These are phyloP conservation scores for Aphodius granarius DNA, from an alignment of 2,888 invertebrate species.

Conservation along the genomic window DNA sequence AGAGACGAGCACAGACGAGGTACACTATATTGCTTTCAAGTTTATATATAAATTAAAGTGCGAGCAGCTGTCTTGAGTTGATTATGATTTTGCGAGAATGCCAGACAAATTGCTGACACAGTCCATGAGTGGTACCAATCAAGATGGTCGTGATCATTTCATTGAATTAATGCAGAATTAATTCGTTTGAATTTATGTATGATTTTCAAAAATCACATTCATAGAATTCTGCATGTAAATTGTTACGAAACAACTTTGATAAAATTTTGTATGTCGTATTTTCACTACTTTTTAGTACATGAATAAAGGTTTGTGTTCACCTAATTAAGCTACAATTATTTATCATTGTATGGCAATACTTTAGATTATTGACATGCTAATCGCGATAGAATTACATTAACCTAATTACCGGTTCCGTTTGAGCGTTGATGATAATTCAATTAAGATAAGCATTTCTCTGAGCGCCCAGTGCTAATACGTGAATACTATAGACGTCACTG, in stretches of 20 bases:
- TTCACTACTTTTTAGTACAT: no score
- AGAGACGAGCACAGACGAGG: background rate
- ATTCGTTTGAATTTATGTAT: background rate
- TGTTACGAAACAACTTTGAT: no score
- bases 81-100: conserved; percentile 21
- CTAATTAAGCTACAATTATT: background rate
- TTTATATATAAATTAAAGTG: conserved; percentile 22
- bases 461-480: background rate
- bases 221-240: no score
- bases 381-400: background rate
- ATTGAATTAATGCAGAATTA: background rate
- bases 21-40: conserved; percentile 16
- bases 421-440: background rate
- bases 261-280: no score
- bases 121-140: conserved; percentile 11
- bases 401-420: background rate
- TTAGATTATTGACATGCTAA: background rate
- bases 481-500: background rate
- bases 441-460: background rate
- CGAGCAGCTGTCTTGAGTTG: conserved; percentile 23
- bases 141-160: background rate
- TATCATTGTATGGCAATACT: background rate
- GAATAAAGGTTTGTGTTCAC: no score
- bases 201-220: background rate
- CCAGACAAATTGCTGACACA: conserved; percentile 20